Evolutionary conservation across 2,797 vertebrate species (phyloP).

Genomic region (Falco rusticolus): DNA sequence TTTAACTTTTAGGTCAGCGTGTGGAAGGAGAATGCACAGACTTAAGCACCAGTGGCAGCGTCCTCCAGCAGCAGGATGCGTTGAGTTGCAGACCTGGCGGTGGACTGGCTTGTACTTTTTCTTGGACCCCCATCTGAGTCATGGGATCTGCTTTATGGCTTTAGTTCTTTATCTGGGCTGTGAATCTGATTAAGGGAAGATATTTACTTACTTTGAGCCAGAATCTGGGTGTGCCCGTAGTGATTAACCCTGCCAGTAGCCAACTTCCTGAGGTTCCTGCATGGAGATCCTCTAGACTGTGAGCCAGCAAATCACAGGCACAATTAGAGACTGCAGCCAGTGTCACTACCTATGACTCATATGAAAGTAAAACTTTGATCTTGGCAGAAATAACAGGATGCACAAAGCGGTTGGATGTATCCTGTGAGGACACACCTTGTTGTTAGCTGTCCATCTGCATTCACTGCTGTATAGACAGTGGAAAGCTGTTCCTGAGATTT

Average conservation of each 20-base stretch:
- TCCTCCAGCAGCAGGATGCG: neutral
- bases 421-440: conserved; percentile 42
- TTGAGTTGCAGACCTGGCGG: neutral
- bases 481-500: neutral
- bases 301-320: neutral
- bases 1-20: neutral
- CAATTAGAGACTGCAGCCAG: neutral
- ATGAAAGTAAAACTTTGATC: conserved; percentile 37
- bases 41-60: neutral
- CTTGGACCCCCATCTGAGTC: neutral
- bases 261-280: conserved; percentile 33
- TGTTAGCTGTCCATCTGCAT: neutral
- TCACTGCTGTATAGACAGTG: neutral
- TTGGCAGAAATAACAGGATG: conserved; percentile 52
- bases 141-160: neutral
- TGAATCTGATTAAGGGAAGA: neutral
- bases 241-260: conserved; percentile 12
- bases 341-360: conserved; percentile 9
- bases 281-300: neutral
- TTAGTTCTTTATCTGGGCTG: neutral
- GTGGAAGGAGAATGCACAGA: neutral
- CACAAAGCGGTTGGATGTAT: conserved; percentile 13
- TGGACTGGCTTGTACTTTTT: neutral
- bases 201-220: neutral
- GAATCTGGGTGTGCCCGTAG: neutral